phyloP scores from a whole-genome alignment of 2,113 vertebrate genomes.

The Silurus glanis region DNA sequence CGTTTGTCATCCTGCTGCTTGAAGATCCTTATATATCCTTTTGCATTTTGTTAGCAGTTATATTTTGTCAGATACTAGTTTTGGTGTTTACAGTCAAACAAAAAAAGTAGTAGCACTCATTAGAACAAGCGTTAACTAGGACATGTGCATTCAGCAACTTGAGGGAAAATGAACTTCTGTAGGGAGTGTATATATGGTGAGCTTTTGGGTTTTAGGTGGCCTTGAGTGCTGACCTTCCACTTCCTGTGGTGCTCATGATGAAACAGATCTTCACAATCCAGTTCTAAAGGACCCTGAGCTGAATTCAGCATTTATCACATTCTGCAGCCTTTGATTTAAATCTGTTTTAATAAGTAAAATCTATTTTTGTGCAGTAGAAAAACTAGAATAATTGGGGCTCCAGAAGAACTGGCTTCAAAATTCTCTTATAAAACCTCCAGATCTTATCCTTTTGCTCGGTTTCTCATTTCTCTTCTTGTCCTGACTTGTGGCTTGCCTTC shows the following conservation, averaged over 20 bases:
- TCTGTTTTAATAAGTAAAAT: slow-evolving; percentile 13
- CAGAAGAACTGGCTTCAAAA: slow-evolving; percentile 14
- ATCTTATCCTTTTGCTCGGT: slow-evolving; percentile 49
- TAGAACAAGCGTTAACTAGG: slow-evolving; percentile 21
- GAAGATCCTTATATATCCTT: slow-evolving; percentile 53
- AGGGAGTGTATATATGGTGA: slow-evolving; percentile 17
- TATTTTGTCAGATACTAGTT: slow-evolving; percentile 71
- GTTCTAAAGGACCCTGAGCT: slow-evolving; percentile 37
- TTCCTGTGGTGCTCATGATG: background rate
- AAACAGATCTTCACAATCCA: slow-evolving; percentile 18
- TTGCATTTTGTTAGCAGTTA: slow-evolving; percentile 63
- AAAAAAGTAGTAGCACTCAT: slow-evolving; percentile 20
- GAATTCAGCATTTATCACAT: background rate
- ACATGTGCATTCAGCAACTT: slow-evolving; percentile 3
- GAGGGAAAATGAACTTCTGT: slow-evolving; percentile 33
- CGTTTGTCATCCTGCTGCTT: slow-evolving; percentile 45
- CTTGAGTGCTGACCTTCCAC: slow-evolving; percentile 16
- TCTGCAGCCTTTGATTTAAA: background rate
- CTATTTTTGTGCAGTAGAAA: slow-evolving; percentile 21
- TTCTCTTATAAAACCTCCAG: slow-evolving; percentile 62
- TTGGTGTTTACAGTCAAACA: slow-evolving; percentile 66
- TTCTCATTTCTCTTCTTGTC: background rate
- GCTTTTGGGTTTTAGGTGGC: slow-evolving; percentile 5
- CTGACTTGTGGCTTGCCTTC: slow-evolving; percentile 72
- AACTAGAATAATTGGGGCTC: slow-evolving; percentile 19